Percentiles rank a stretch among this genome's conserved stretches.
These are phyloP conservation scores for Nesoenas mayeri DNA, from an alignment of 2,113 vertebrate genomes.

Conservation along the genomic window DNA sequence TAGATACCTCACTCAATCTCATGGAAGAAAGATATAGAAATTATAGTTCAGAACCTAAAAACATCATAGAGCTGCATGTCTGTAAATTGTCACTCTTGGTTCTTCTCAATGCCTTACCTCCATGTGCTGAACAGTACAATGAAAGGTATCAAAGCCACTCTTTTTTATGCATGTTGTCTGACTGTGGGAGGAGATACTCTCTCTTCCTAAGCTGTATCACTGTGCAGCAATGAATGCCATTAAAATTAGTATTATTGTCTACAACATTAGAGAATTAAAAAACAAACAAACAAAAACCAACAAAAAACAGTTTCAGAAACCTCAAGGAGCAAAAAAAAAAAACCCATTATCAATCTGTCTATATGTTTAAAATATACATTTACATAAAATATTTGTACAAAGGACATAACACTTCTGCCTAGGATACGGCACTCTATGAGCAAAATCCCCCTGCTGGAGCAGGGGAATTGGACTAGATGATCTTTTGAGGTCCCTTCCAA, in stretches of 20 bases:
- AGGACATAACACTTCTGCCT: not conserved
- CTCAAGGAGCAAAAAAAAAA: not conserved
- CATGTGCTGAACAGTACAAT: not conserved
- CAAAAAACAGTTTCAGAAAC: not conserved
- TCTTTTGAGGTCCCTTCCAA: no score
- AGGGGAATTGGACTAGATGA: no score
- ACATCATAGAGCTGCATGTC: not conserved
- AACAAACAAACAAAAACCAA: not conserved
- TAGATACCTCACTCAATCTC: not conserved
- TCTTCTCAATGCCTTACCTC: not conserved
- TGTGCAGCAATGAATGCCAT: not conserved
- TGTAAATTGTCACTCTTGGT: not conserved
- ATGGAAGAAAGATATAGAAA: not conserved
- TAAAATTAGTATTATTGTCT: not conserved
- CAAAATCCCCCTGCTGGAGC: not conserved
- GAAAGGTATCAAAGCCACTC: not conserved
- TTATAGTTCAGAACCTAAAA: not conserved
- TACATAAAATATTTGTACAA: constrained; percentile 31
- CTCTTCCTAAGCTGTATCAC: not conserved
- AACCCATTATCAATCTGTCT: not conserved
- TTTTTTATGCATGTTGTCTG: not conserved
- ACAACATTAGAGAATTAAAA: not conserved
- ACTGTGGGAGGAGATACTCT: not conserved
- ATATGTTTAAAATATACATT: constrained; percentile 1
- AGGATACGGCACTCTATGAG: not conserved